Percentiles rank a stretch among this genome's conserved stretches.
Conservation (phyloP, 2,113 vertebrate genomes). For the Pseudorasbora parva region DNA sequence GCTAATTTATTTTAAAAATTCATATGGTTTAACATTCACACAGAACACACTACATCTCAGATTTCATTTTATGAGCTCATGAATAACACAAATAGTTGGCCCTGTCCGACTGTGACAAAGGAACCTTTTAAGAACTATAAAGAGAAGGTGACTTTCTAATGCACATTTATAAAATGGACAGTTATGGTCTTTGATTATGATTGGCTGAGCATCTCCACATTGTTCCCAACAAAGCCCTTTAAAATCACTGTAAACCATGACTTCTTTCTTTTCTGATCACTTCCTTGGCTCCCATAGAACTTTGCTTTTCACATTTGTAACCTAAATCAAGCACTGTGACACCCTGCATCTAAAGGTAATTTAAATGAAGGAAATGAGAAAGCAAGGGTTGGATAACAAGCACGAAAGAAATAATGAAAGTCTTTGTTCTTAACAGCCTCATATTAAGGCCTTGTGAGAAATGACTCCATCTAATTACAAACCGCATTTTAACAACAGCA, state of each 20-base stretch:
- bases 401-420: constrained; percentile 16
- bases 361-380: neutral
- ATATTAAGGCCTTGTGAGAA: constrained; percentile 32
- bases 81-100: constrained; percentile 39
- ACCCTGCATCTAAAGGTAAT: constrained; percentile 4
- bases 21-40: constrained; percentile 12
- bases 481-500: constrained; percentile 24
- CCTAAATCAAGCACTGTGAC: neutral
- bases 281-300: neutral
- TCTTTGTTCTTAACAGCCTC: constrained; percentile 10
- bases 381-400: neutral
- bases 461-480: constrained; percentile 28
- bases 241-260: neutral
- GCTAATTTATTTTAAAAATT: neutral
- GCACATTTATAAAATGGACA: neutral
- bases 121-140: constrained; percentile 26
- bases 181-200: neutral
- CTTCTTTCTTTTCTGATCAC: neutral
- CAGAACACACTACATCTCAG: neutral
- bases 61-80: constrained; percentile 25
- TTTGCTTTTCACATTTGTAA: neutral
- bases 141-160: neutral
- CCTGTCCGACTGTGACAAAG: constrained; percentile 30
- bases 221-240: neutral
- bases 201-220: neutral